Evolutionary conservation across 1,140 invertebrate genomes (phyloP).

Genomic region (Nasonia vitripennis): DNA sequence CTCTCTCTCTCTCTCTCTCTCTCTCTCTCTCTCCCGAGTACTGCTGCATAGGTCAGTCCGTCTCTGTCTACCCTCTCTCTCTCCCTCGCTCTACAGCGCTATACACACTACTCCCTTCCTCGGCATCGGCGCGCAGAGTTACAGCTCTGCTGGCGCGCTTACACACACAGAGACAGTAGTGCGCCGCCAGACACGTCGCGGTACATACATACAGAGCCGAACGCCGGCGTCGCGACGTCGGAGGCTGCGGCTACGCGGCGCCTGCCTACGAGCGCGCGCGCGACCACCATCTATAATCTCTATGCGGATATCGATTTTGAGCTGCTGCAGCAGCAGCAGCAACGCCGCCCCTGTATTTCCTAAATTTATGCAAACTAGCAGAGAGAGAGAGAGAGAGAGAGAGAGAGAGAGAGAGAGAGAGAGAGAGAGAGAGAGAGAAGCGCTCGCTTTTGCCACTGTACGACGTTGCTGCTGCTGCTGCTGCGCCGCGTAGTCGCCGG

Average conservation of each 20-base stretch:
- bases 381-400: slow-evolving; percentile 8
- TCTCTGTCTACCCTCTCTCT: neutral
- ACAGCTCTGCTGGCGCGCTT: neutral
- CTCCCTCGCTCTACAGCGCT: neutral
- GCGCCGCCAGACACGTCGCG: slow-evolving; percentile 12
- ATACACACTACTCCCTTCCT: neutral
- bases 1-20: neutral
- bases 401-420: slow-evolving; percentile 6
- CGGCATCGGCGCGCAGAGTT: slow-evolving; percentile 2
- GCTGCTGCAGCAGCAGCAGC: neutral
- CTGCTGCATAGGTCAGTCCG: neutral
- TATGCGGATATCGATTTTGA: slow-evolving; percentile 76
- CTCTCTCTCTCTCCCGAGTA: neutral
- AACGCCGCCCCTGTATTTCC: slow-evolving; percentile 72
- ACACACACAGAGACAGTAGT: neutral
- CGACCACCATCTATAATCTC: slow-evolving; percentile 76
- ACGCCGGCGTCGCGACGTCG: slow-evolving; percentile 74
- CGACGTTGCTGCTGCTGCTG: neutral
- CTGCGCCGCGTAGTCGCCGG: slow-evolving; percentile 51
- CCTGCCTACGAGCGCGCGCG: slow-evolving; percentile 64
- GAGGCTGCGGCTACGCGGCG: slow-evolving; percentile 76
- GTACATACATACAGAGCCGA: slow-evolving; percentile 57
- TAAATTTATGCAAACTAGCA: slow-evolving; percentile 76
- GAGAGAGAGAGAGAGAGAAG: slow-evolving; percentile 17
- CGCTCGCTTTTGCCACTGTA: slow-evolving; percentile 24